Evolutionary conservation across 2,113 vertebrate genomes (phyloP).

Genomic region (Gopherus flavomarginatus): DNA sequence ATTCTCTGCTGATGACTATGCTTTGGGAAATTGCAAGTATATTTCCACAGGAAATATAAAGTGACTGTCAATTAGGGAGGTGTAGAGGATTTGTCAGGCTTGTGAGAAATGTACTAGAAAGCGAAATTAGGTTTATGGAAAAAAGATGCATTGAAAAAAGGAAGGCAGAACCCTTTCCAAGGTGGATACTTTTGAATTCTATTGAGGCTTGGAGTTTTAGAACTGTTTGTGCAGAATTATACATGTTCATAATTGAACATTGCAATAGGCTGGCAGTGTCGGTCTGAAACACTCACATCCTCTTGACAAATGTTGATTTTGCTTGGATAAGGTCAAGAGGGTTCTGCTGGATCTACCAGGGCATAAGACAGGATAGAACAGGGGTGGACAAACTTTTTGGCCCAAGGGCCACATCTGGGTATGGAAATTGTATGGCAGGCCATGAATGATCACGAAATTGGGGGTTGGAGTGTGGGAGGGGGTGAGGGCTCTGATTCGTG

Average conservation of each 20-base stretch:
- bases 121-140: slow-evolving; percentile 21
- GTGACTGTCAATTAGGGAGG: slow-evolving; percentile 33
- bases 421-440: too few species aligned
- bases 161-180: rapidly evolving
- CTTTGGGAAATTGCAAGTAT: slow-evolving; percentile 53
- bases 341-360: neutral
- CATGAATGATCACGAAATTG: too few species aligned
- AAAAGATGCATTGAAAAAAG: neutral
- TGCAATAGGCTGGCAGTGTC: slow-evolving; percentile 5
- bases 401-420: too few species aligned
- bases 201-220: neutral
- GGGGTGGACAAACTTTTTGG: too few species aligned
- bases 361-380: rapidly evolving
- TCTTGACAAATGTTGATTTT: slow-evolving; percentile 14
- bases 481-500: too few species aligned
- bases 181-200: neutral
- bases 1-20: slow-evolving; percentile 46
- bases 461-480: too few species aligned
- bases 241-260: slow-evolving; percentile 32
- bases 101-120: slow-evolving; percentile 31
- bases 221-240: neutral
- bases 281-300: slow-evolving; percentile 7
- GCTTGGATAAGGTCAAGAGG: neutral
- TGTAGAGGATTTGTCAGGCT: slow-evolving; percentile 34
- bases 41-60: neutral